Evolutionary conservation across 2,797 vertebrate species (phyloP).

Genomic region (Aldrovandia affinis): DNA sequence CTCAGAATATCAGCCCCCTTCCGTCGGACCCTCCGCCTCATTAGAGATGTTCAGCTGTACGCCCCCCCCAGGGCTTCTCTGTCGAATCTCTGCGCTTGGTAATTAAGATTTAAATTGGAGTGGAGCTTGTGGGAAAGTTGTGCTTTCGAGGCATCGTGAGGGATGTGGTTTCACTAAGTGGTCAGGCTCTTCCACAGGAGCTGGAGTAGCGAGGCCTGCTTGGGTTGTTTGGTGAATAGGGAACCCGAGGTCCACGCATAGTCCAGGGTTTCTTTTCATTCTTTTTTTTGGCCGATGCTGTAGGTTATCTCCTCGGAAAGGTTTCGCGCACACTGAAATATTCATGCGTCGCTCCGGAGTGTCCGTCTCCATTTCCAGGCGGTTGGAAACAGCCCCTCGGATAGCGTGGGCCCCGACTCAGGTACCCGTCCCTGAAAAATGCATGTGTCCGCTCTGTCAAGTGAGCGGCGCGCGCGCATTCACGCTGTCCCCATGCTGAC

Average conservation of each 20-base stretch:
- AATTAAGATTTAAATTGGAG: constrained; percentile 32
- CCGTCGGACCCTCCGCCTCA: neutral
- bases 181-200: neutral
- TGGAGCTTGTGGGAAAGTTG: constrained; percentile 20
- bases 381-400: neutral
- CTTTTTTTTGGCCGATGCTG: neutral
- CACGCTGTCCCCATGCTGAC: neutral
- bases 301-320: constrained; percentile 12
- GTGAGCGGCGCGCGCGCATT: neutral
- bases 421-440: neutral
- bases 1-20: neutral
- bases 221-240: neutral
- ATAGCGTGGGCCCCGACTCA: neutral
- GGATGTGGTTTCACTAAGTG: neutral
- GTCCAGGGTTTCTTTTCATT: neutral
- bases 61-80: constrained; percentile 17
- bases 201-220: neutral
- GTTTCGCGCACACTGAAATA: constrained; percentile 14
- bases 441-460: neutral
- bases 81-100: constrained; percentile 9
- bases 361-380: neutral
- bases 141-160: constrained; percentile 1
- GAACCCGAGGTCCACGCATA: neutral
- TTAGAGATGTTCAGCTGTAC: constrained; percentile 7
- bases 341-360: neutral